Evolutionary conservation across 2,888 invertebrate genomes (phyloP).

Genomic region (Parochlus steinenii): DNA sequence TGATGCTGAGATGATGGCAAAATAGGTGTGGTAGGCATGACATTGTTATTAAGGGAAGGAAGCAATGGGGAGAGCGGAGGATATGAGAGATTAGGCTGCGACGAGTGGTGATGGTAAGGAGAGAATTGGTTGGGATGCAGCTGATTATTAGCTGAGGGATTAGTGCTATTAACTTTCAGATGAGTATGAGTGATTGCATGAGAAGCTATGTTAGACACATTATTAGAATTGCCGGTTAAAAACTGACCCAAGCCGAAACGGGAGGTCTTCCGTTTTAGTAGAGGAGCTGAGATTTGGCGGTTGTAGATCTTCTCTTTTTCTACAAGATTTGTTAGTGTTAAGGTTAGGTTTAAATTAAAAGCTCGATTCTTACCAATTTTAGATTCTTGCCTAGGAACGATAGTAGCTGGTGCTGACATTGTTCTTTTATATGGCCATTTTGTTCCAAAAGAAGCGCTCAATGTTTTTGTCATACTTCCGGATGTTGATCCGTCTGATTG

Average conservation of each 20-base stretch:
- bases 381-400: conserved; percentile 55
- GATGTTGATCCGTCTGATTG: conserved; percentile 45
- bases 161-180: too few species aligned
- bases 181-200: too few species aligned
- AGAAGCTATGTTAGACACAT: too few species aligned
- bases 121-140: conserved; percentile 20
- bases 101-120: not conserved
- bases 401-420: conserved; percentile 81
- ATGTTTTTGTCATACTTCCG: conserved; percentile 43
- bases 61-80: conserved; percentile 8
- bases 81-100: conserved; percentile 34
- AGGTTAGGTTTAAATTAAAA: conserved; percentile 4
- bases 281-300: conserved; percentile 90
- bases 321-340: conserved; percentile 19
- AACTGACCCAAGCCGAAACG: conserved; percentile 81
- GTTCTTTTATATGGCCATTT: conserved; percentile 94
- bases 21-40: too few species aligned
- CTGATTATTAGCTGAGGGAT: conserved; percentile 39
- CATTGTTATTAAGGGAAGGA: conserved; percentile 1
- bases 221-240: conserved; percentile 33
- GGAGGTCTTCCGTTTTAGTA: conserved; percentile 82
- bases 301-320: conserved; percentile 76
- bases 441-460: conserved; percentile 75
- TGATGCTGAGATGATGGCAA: too few species aligned
- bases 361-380: conserved; percentile 37